Evolutionary conservation across 1,140 invertebrate species (phyloP).

Genomic region (Danaus plexippus): DNA sequence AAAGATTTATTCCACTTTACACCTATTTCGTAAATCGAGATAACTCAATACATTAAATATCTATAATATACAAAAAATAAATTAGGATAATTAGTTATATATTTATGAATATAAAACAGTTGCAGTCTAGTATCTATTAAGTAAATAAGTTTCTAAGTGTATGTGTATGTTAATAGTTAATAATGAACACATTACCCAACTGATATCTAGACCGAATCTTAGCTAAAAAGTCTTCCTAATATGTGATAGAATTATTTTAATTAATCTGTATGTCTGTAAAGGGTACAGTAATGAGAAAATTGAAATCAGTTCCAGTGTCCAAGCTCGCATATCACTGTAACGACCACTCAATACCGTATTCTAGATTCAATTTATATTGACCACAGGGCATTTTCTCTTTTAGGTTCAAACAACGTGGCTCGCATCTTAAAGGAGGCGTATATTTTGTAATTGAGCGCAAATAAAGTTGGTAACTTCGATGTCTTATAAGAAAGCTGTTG

Average conservation of each 20-base stretch:
- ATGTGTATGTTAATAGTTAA: too few species aligned
- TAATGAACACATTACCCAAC: too few species aligned
- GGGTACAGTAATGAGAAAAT: conserved; percentile 3
- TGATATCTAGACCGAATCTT: too few species aligned
- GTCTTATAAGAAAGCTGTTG: conserved; percentile 5
- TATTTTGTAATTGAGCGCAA: conserved; percentile 39
- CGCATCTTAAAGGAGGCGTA: conserved; percentile 39
- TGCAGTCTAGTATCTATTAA: too few species aligned
- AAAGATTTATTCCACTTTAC: conserved; percentile 32
- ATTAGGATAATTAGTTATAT: too few species aligned
- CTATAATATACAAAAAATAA: too few species aligned
- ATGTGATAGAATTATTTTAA: too few species aligned
- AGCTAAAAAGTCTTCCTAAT: too few species aligned
- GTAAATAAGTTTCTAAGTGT: too few species aligned
- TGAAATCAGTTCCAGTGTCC: conserved; percentile 32
- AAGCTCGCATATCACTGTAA: conserved; percentile 52
- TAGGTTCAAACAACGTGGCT: conserved; percentile 19
- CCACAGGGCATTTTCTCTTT: conserved; percentile 53
- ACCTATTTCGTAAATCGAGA: not conserved
- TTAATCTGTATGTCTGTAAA: too few species aligned
- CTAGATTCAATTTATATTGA: conserved; percentile 60
- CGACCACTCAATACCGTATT: conserved; percentile 53
- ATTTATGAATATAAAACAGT: too few species aligned
- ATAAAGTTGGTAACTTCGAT: conserved; percentile 18
- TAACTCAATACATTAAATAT: too few species aligned